Conservation (phyloP, 2,888 invertebrate species). For the Campopleginae sp. region DNA sequence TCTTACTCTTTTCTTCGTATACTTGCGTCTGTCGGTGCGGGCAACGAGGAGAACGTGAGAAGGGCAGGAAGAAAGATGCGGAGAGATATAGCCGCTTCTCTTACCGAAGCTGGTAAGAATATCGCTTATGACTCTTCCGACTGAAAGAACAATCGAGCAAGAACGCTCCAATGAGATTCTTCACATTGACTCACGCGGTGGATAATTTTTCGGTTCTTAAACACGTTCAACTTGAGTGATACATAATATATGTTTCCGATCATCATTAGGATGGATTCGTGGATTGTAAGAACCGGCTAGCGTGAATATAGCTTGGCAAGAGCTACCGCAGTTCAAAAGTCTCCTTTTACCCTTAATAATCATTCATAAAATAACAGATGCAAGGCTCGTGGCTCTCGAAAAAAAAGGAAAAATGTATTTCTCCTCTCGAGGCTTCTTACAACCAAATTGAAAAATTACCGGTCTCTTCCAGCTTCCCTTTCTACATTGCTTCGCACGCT, state of each 20-base stretch:
- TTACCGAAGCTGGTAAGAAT: constrained; percentile 55
- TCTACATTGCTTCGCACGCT: constrained; percentile 41
- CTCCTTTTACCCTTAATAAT: constrained; percentile 30
- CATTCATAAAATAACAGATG: constrained; percentile 33
- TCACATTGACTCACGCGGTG: constrained; percentile 73
- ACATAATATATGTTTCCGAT: constrained; percentile 32
- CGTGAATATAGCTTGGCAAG: background rate
- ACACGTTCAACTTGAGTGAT: constrained; percentile 16
- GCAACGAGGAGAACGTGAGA: constrained; percentile 51
- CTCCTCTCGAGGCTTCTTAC: constrained; percentile 56
- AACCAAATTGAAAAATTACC: constrained; percentile 68
- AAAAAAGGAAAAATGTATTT: constrained; percentile 36
- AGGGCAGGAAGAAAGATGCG: constrained; percentile 34
- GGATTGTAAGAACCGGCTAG: background rate
- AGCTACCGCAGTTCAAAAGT: constrained; percentile 25
- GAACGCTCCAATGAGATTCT: constrained; percentile 7
- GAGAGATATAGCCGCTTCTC: constrained; percentile 49
- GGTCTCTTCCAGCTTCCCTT: constrained; percentile 43
- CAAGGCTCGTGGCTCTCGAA: constrained; percentile 26
- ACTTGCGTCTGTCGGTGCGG: constrained; percentile 34
- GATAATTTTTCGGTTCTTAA: constrained; percentile 62
- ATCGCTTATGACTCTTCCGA: constrained; percentile 49
- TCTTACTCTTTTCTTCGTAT: constrained; percentile 47
- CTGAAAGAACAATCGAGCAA: constrained; percentile 36
- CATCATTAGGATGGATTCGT: constrained; percentile 34